phyloP scores from a whole-genome alignment of 2,888 invertebrate genomes.

The Subacronicta megacephala region DNA sequence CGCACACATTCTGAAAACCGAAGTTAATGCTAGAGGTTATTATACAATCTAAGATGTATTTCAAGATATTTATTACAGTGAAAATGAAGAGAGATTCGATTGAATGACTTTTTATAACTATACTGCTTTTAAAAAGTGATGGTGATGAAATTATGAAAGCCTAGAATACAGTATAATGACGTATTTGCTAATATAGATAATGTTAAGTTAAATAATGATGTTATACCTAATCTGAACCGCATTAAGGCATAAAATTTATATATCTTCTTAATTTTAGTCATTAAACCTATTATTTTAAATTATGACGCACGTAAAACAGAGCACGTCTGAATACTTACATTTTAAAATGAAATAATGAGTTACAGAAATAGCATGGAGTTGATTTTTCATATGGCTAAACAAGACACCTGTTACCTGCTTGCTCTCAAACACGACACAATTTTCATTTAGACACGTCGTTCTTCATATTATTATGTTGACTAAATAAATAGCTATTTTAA shows the following conservation, averaged over 20 bases:
- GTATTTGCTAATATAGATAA: no score
- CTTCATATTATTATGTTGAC: constrained; percentile 55
- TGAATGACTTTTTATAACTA: constrained; percentile 5
- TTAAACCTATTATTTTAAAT: not conserved
- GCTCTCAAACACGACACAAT: constrained; percentile 63
- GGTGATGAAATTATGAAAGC: not conserved
- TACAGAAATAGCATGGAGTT: constrained; percentile 60
- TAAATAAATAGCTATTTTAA: constrained; percentile 58
- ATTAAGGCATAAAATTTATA: no score
- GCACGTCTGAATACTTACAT: constrained; percentile 18
- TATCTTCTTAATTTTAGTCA: not conserved
- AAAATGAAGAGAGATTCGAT: not conserved
- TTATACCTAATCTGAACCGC: no score
- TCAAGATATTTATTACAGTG: constrained; percentile 3
- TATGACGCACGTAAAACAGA: not conserved
- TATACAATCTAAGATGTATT: constrained; percentile 19
- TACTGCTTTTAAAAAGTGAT: not conserved
- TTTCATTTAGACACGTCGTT: constrained; percentile 66
- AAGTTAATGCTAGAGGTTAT: constrained; percentile 29
- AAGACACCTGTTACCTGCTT: constrained; percentile 72
- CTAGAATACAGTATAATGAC: no score
- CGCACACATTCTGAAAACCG: constrained; percentile 14
- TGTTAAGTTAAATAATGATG: no score
- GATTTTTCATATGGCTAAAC: constrained; percentile 67
- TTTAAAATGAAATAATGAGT: constrained; percentile 59